Evolutionary conservation across 2,113 vertebrate species (phyloP), one percentile per base, ranked within the genome.

Genomic region (Zosterops borbonicus): DNA sequence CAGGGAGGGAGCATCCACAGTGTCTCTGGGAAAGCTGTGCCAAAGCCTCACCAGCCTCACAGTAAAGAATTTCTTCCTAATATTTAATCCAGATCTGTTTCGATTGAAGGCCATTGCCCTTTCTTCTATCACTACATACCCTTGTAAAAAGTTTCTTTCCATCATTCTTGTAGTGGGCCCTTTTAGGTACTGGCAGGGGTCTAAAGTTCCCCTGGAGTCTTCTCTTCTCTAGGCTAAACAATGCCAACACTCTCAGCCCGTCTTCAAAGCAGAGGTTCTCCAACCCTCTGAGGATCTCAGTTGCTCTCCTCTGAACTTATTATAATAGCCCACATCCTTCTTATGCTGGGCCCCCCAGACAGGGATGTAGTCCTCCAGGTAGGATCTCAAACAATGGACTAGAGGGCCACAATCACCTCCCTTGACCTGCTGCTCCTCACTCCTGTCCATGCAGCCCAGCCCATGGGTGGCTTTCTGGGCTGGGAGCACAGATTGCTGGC

Each of bases 281-380:
- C 46, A 53, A 3, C 12, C 27, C 47, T 60, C 14, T 37, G 28
- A 20, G 55, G 19, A 16, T 33, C 28, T 35, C 46, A 13, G 22
- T 0, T 11, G 2, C 42, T 74, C 29, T 74, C n/a, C 42, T n/a
- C 28, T 74, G 50, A 64, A 47, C 49, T n/a, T 15, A 39, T n/a
- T 56, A 21, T 14, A n/a, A 16, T 22, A 74, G 18, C 3, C 28
- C 23, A 41, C 15, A 20, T 41, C n/a, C n/a, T 18, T 29, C 56
- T 29, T 3, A 10, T 11, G 5, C 41, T 64, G 49, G 28, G 53
- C 19, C 4, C 60, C 31, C 25, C 27, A 31, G 15, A 67, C 41
- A 67, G 0, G 0, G 27, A 15, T 31, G 16, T 5, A 7, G 50
- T 31, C 25, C 4, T 20, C 15, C 12, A 11, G 39, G 24, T 44